Evolutionary conservation across 2,113 vertebrate genomes (phyloP).

Genomic region (Gadus chalcogrammus): DNA sequence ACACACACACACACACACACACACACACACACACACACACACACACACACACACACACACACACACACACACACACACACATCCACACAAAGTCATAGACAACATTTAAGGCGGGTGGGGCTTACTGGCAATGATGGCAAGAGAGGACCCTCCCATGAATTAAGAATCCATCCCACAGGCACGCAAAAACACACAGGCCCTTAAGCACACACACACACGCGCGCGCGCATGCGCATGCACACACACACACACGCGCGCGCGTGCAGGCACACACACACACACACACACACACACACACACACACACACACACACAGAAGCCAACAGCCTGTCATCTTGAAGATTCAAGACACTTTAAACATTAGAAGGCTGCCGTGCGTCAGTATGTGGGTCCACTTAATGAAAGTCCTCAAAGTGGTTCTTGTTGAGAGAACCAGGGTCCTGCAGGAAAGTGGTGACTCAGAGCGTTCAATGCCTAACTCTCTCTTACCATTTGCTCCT

Average conservation of each 20-base stretch:
- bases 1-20: no score
- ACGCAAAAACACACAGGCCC: slow-evolving; percentile 10
- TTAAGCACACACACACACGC: slow-evolving; percentile 10
- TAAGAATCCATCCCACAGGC: neutral
- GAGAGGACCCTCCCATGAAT: no score
- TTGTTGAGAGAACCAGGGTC: no score
- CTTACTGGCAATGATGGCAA: neutral
- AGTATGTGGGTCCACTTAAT: no score
- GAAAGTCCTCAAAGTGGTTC: no score
- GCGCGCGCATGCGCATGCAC: neutral
- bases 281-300: slow-evolving; percentile 12
- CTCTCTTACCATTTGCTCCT: no score
- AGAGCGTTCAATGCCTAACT: no score
- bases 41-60: slow-evolving; percentile 21
- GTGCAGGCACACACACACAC: neutral
- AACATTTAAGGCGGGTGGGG: neutral
- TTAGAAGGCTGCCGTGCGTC: no score
- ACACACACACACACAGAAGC: neutral
- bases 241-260: neutral
- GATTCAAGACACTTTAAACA: no score
- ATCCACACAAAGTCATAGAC: slow-evolving; percentile 3
- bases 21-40: slow-evolving; percentile 24
- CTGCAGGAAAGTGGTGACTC: no score
- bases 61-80: slow-evolving; percentile 16
- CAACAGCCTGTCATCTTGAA: neutral